phyloP scores from a whole-genome alignment of 2,113 vertebrate genomes.

The Pachyramphus minor region DNA sequence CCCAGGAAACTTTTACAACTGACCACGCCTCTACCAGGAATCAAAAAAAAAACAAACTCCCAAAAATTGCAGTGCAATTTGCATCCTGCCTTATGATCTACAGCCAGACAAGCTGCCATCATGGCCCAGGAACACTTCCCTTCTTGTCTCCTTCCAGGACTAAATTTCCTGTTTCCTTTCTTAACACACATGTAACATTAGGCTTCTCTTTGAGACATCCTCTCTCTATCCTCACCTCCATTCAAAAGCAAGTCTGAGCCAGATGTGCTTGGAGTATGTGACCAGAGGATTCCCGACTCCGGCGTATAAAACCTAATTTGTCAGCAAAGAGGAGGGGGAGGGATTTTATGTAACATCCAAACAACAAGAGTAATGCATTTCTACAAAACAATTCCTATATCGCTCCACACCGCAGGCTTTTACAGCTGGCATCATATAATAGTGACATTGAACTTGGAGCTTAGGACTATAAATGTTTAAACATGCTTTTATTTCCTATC shows the following conservation, averaged over 20 bases:
- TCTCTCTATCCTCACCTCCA: background rate
- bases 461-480: background rate
- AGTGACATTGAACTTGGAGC: background rate
- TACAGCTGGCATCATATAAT: background rate
- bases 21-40: background rate
- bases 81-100: background rate
- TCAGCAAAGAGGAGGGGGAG: background rate
- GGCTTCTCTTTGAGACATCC: rapidly evolving
- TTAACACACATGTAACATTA: background rate
- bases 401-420: background rate
- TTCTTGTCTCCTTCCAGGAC: background rate
- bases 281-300: background rate
- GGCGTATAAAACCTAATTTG: background rate
- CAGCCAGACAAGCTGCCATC: background rate
- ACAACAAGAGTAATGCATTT: background rate
- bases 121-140: background rate
- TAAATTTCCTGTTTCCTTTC: background rate
- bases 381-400: background rate
- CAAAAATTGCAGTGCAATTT: background rate
- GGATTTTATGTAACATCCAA: background rate
- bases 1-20: background rate
- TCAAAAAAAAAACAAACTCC: background rate
- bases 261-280: background rate
- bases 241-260: background rate
- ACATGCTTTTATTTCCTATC: background rate